These are phyloP conservation scores for Carassius auratus DNA, from an alignment of 2,113 vertebrate genomes.

Conservation along the genomic window DNA sequence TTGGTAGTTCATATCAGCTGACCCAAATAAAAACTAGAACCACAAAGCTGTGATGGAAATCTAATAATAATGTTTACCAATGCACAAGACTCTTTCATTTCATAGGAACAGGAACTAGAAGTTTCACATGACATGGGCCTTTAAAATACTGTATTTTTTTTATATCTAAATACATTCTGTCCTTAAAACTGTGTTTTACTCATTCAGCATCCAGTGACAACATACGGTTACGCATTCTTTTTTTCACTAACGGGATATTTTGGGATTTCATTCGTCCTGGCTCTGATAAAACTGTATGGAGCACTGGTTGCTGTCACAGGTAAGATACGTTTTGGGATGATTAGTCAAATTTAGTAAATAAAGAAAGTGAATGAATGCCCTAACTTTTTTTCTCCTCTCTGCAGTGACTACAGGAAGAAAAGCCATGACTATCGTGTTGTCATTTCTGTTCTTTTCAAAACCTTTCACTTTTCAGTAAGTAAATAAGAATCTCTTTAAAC, in stretches of 20 bases:
- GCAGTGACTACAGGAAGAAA: conserved; percentile 98
- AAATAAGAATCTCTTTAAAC: conserved; percentile 31
- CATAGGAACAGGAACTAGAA: neutral
- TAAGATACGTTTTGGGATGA: conserved; percentile 59
- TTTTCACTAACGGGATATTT: conserved; percentile 98
- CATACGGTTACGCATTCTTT: conserved; percentile 95
- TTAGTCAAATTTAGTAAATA: neutral
- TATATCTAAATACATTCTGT: neutral
- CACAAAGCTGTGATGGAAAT: neutral
- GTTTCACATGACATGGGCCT: neutral
- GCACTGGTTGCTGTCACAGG: conserved; percentile 97
- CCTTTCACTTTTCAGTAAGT: conserved; percentile 99
- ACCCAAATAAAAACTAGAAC: neutral
- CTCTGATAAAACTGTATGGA: conserved; percentile 96
- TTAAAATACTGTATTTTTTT: neutral
- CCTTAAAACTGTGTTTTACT: neutral
- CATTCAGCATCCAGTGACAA: conserved; percentile 87
- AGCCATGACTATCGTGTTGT: conserved; percentile 95
- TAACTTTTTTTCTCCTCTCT: conserved; percentile 48
- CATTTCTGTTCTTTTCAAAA: conserved; percentile 96
- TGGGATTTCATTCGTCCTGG: conserved; percentile 97
- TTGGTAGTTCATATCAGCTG: neutral
- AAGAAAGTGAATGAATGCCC: neutral
- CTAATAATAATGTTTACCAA: neutral
- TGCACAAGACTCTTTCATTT: neutral